These are phyloP conservation scores for Pseudorectes ferrugineus DNA, from an alignment of 2,113 vertebrate species.

Conservation along the genomic window DNA sequence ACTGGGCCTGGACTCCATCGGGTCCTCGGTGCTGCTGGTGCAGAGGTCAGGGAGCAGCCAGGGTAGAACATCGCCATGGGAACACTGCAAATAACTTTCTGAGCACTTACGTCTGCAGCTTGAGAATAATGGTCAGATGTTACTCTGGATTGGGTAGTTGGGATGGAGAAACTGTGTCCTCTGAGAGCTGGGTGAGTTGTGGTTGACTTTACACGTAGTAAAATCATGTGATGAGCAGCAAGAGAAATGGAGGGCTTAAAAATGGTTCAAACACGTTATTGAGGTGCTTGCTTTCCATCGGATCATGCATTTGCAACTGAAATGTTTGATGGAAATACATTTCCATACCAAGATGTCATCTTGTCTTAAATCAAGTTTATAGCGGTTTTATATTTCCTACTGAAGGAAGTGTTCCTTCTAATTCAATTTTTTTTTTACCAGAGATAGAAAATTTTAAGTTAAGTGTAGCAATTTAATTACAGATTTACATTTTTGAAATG, in stretches of 20 bases:
- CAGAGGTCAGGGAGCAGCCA: neutral
- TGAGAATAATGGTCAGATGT: neutral
- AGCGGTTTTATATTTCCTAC: neutral
- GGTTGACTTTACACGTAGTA: neutral
- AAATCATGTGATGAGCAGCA: neutral
- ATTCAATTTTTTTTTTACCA: neutral
- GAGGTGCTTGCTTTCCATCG: conserved; percentile 1
- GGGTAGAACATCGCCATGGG: neutral
- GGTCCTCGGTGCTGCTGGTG: neutral
- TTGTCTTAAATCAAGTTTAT: conserved; percentile 36
- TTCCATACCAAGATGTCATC: conserved; percentile 37
- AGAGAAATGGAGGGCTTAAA: conserved; percentile 2
- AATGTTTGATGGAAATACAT: conserved; percentile 29
- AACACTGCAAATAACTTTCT: neutral
- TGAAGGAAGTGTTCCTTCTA: conserved; percentile 29
- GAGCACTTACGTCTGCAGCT: neutral
- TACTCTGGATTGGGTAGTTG: neutral
- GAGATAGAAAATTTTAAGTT: conserved; percentile 7
- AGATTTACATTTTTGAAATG: neutral
- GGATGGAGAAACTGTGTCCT: neutral
- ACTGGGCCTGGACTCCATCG: neutral
- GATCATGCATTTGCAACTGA: neutral
- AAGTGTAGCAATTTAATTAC: conserved; percentile 32
- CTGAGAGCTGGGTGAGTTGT: neutral
- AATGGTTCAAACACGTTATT: neutral